A percentile compares a stretch with the other conserved stretches of the same genome.
These are phyloP conservation scores for Chouioia cunea DNA, from an alignment of 2,888 invertebrate genomes.

Conservation along the genomic window DNA sequence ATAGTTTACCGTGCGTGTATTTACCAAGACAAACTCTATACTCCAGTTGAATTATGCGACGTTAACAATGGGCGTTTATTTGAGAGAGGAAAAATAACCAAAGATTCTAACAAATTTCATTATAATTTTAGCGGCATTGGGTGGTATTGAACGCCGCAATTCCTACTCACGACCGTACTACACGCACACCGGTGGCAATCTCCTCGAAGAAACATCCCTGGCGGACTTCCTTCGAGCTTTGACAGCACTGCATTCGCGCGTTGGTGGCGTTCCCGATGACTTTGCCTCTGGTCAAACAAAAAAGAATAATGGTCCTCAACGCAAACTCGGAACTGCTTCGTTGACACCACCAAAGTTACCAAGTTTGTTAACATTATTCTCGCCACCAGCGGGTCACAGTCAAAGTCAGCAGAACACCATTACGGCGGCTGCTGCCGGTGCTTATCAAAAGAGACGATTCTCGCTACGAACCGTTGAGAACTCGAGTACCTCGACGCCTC, in stretches of 20 bases:
- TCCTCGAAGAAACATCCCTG: constrained; percentile 85
- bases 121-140: neutral
- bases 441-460: constrained; percentile 51
- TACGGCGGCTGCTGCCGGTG: constrained; percentile 45
- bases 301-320: constrained; percentile 59
- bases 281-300: constrained; percentile 38
- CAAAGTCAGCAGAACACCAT: constrained; percentile 61
- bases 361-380: constrained; percentile 69
- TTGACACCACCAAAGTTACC: constrained; percentile 70
- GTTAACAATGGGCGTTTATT: too few relatives aligned
- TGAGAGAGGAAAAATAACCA: too few relatives aligned
- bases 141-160: constrained; percentile 48
- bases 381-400: constrained; percentile 56
- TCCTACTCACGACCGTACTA: constrained; percentile 61
- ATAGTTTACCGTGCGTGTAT: too few relatives aligned
- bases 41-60: too few relatives aligned
- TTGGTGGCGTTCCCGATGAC: constrained; percentile 65
- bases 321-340: constrained; percentile 72
- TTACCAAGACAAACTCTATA: too few relatives aligned
- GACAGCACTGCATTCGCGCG: constrained; percentile 75
- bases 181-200: constrained; percentile 70
- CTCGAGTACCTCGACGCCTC: constrained; percentile 52
- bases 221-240: constrained; percentile 85
- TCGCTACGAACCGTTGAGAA: constrained; percentile 57
- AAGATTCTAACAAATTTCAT: too few relatives aligned